Percentiles rank a stretch among this genome's conserved stretches.
Evolutionary conservation across 2,797 vertebrate genomes (phyloP).

Genomic region (Syndactyla subalaris): DNA sequence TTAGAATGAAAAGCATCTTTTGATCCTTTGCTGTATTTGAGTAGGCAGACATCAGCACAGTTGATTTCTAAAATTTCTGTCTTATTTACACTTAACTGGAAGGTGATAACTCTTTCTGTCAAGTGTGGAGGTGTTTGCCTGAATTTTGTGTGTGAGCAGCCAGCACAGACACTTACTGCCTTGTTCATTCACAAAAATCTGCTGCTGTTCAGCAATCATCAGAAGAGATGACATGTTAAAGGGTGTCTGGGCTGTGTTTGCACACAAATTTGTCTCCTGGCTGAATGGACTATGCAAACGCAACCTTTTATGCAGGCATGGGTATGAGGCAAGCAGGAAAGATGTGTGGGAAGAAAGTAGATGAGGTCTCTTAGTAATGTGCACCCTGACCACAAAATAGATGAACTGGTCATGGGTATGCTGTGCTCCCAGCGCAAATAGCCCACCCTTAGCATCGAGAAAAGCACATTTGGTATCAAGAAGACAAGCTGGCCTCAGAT

Average conservation of each 20-base stretch:
- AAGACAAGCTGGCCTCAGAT: neutral
- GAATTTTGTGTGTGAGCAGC: neutral
- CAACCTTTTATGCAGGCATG: neutral
- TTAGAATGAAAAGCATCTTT: neutral
- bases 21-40: neutral
- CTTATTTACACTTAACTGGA: neutral
- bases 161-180: neutral
- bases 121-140: neutral
- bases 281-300: neutral
- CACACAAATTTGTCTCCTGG: neutral
- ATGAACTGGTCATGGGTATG: neutral
- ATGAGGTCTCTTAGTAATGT: neutral
- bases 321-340: neutral
- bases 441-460: rapidly evolving
- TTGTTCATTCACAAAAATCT: neutral
- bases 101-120: neutral
- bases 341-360: neutral
- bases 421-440: neutral
- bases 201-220: neutral
- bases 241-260: neutral
- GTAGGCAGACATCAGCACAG: neutral
- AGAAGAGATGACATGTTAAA: neutral
- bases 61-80: neutral
- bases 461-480: neutral
- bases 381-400: neutral